Evolutionary conservation across 2,797 vertebrate genomes (phyloP).

Genomic region (Hemibagrus guttatus): DNA sequence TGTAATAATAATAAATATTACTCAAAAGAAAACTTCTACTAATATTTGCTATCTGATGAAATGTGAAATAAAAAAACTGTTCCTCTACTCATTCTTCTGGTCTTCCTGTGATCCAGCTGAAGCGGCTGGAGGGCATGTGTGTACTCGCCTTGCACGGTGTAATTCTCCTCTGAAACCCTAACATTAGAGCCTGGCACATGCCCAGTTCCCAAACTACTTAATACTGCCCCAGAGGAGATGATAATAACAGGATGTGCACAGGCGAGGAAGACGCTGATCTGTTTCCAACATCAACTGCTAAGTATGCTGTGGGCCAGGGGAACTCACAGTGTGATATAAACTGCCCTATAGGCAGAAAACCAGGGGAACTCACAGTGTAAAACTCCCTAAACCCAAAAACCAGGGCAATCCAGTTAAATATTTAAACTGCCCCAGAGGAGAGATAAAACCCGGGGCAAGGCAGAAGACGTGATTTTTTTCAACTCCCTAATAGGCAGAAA

Average conservation of each 20-base stretch:
- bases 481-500: neutral
- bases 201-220: slow-evolving; percentile 65
- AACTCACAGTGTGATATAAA: slow-evolving; percentile 20
- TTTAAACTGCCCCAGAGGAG: neutral
- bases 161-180: slow-evolving; percentile 52
- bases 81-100: neutral
- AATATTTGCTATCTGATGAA: neutral
- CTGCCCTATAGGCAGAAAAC: neutral
- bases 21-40: neutral
- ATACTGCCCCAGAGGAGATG: slow-evolving; percentile 58
- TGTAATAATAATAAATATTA: neutral
- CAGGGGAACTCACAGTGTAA: too few species aligned
- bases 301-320: slow-evolving; percentile 29
- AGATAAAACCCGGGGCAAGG: neutral
- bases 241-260: slow-evolving; percentile 72
- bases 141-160: slow-evolving; percentile 56
- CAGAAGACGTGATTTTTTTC: too few species aligned
- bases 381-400: too few species aligned
- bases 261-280: slow-evolving; percentile 63
- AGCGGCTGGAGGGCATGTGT: slow-evolving; percentile 42
- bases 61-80: neutral
- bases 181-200: slow-evolving; percentile 64
- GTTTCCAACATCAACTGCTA: slow-evolving; percentile 57
- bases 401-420: too few species aligned
- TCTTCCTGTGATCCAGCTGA: neutral